A percentile compares a stretch with the other conserved stretches of the same genome.
These are phyloP conservation scores for Acrocyrtus sp. DNA, from an alignment of 2,888 invertebrate genomes.

Conservation along the genomic window DNA sequence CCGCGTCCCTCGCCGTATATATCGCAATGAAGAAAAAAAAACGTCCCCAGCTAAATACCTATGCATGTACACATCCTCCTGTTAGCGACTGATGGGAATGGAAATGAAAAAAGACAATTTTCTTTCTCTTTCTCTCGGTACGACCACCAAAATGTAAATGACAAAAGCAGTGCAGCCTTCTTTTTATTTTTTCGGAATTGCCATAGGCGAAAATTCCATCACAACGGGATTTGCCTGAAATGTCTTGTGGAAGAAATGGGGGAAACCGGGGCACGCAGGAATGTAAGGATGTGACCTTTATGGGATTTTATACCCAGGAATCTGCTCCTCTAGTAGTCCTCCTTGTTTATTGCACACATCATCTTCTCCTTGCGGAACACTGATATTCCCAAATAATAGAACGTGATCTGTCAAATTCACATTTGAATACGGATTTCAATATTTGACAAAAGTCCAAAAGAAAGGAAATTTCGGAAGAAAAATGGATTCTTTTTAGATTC, in stretches of 20 bases:
- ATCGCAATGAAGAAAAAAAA: no score
- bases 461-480: no score
- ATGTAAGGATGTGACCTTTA: neutral
- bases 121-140: neutral
- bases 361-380: neutral
- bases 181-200: neutral
- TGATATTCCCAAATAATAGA: neutral
- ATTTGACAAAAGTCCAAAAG: neutral
- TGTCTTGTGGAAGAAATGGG: no score
- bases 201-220: conserved; percentile 16
- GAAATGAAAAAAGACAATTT: conserved; percentile 27
- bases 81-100: conserved; percentile 17
- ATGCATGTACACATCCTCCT: conserved; percentile 16
- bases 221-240: conserved; percentile 11
- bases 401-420: neutral
- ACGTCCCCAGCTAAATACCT: neutral
- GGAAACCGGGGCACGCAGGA: no score
- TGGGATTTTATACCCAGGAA: no score
- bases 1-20: no score
- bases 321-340: no score
- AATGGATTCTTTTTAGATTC: no score
- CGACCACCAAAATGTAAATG: neutral
- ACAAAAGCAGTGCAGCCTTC: neutral
- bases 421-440: neutral
- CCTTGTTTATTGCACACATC: neutral